phyloP scores from a whole-genome alignment of 1,140 invertebrate genomes.

The Drosophila athabasca region DNA sequence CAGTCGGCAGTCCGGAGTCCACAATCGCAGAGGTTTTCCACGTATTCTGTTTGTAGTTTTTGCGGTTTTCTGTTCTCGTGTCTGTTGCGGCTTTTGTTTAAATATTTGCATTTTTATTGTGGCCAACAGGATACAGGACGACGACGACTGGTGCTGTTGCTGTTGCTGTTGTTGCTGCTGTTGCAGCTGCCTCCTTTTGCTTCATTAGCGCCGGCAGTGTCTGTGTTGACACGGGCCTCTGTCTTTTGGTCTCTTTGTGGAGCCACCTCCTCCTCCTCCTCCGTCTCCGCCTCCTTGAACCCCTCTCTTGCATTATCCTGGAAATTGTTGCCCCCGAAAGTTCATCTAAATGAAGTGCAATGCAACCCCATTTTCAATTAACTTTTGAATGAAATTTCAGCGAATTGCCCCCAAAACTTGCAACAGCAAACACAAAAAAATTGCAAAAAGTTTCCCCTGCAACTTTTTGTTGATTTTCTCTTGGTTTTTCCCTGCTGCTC shows the following conservation, averaged over 20 bases:
- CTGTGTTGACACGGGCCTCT: conserved; percentile 49
- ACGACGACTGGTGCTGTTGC: conserved; percentile 7
- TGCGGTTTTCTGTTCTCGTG: conserved; percentile 59
- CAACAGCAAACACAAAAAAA: conserved; percentile 56
- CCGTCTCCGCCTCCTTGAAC: neutral
- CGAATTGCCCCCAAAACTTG: conserved; percentile 53
- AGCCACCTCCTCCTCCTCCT: too few species aligned
- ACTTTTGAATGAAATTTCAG: conserved; percentile 78
- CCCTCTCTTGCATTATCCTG: conserved; percentile 10
- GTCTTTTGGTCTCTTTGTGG: conserved; percentile 22
- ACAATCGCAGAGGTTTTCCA: conserved; percentile 47
- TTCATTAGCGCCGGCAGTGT: conserved; percentile 66
- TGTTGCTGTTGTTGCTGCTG: conserved; percentile 21
- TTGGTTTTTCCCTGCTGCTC: conserved; percentile 7
- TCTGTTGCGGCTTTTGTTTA: conserved; percentile 57
- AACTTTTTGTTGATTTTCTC: conserved; percentile 30
- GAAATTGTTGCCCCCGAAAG: conserved; percentile 58
- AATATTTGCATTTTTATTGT: conserved; percentile 81
- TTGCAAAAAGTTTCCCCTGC: conserved; percentile 59
- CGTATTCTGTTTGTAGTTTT: conserved; percentile 61
- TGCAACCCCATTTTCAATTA: conserved; percentile 76
- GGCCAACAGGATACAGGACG: conserved; percentile 5
- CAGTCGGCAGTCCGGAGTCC: neutral
- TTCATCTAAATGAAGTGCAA: conserved; percentile 74
- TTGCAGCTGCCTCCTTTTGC: conserved; percentile 42